These are phyloP conservation scores for Drosophila bifasciata DNA, from an alignment of 1,140 invertebrate species.

Conservation along the genomic window DNA sequence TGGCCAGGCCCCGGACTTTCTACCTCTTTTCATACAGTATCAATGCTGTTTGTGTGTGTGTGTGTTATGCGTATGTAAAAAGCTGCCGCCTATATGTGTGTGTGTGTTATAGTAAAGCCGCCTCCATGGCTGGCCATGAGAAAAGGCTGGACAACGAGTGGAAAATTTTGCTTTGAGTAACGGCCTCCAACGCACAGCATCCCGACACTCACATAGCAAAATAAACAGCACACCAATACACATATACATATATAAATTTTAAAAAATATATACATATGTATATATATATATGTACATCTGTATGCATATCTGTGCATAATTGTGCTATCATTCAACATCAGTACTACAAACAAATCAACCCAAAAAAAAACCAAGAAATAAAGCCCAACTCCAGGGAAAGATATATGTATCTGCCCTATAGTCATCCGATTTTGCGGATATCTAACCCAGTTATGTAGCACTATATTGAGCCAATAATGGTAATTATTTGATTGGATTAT, in stretches of 20 bases:
- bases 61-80: slow-evolving; percentile 3
- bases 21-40: no score
- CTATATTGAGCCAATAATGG: no score
- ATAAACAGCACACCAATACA: slow-evolving; percentile 16
- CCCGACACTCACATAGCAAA: slow-evolving; percentile 37
- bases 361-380: slow-evolving; percentile 1
- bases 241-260: slow-evolving; percentile 15
- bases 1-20: no score
- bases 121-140: background rate
- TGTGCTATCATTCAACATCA: slow-evolving; percentile 49
- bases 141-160: slow-evolving; percentile 1
- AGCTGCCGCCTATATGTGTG: slow-evolving; percentile 14
- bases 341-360: slow-evolving; percentile 9
- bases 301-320: slow-evolving; percentile 31
- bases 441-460: no score
- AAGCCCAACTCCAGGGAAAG: background rate
- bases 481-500: no score
- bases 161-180: slow-evolving; percentile 50
- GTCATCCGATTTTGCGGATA: no score
- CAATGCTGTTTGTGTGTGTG: background rate
- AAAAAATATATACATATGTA: slow-evolving; percentile 15
- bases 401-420: no score
- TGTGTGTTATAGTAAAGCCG: slow-evolving; percentile 4
- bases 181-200: slow-evolving; percentile 21
- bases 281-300: background rate